A percentile compares a stretch with the other conserved stretches of the same genome.
These are phyloP conservation scores for Semotilus atromaculatus DNA, from an alignment of 2,797 vertebrate species.

Conservation along the genomic window DNA sequence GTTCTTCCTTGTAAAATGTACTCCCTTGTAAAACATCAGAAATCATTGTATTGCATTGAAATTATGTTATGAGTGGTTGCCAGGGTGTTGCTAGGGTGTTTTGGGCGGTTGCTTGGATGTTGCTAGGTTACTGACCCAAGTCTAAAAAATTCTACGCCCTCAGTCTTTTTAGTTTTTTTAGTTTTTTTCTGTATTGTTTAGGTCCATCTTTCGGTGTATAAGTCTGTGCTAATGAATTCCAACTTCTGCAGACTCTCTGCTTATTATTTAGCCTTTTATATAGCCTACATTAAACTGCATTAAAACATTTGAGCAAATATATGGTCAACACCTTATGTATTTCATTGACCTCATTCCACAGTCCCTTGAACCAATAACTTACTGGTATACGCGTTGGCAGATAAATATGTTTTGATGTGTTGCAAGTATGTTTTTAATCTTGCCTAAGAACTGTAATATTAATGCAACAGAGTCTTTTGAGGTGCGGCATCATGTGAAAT, in stretches of 20 bases:
- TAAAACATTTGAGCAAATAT: background rate
- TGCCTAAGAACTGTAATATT: background rate
- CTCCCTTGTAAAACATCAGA: background rate
- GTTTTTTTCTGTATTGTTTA: background rate
- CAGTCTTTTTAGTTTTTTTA: background rate
- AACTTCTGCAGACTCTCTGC: background rate
- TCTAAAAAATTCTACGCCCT: background rate
- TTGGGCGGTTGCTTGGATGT: too few relatives aligned
- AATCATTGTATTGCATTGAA: background rate
- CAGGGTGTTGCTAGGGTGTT: background rate
- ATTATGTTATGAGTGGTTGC: background rate
- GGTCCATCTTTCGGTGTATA: background rate
- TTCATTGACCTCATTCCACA: background rate
- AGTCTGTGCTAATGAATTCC: background rate
- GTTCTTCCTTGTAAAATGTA: background rate
- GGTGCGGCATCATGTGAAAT: slow-evolving; percentile 57
- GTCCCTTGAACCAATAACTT: background rate
- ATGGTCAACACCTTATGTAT: background rate
- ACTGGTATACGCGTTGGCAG: background rate
- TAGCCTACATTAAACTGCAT: background rate
- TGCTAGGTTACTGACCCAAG: background rate
- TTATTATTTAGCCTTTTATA: background rate
- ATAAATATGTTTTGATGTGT: slow-evolving; percentile 11
- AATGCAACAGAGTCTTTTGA: slow-evolving; percentile 42
- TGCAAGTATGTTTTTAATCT: background rate